Base-by-base conservation (phyloP, 2,113 vertebrate species). In the Tachysurus vachellii region DNA sequence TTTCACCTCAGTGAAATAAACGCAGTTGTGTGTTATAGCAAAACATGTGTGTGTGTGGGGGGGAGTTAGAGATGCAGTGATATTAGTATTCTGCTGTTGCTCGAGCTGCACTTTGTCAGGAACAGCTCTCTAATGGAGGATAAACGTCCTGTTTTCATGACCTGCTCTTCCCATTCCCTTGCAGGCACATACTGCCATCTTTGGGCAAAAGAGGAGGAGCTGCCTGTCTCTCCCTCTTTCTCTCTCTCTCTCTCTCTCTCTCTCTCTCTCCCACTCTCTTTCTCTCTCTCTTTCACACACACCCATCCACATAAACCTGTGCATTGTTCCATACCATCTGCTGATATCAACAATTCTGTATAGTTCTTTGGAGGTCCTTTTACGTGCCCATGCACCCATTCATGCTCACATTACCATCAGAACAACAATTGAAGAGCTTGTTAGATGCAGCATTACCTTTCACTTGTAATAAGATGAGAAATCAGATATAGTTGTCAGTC, bases 161-260 rank as follows among this genome's bases (percentile, higher is more conserved):
- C 90, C 90, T 86, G 86, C 73, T 87, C 84, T 86, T 84, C 87
- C 66, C 59, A 88, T 85, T 87, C 80, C 90, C 88, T 88, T 86
- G 90, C 90, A 91, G 90, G 86, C 80, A 91, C 84, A 91, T 66
- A 91, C 90, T 89, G 90, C 90, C 90, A 91, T 88, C 90, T 90
- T 89, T 91, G 90, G 90, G 90, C 82, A 86, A 82, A 17, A 87
- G 47, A 77, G 86, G 83, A 76, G 56, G 80, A 86, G 83, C 83
- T 56, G 13, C 64, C 83, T 53, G 4, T 31, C 61, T 80, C 57
- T 75, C 44, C 66, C 68, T 88, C 66, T 71, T 21, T 21, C 59
- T 81, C 53, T 59, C 47, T 66, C 80, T 79, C 70, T 31, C 68
- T 76, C n/a, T 53, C 53, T 66, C 50, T 73, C 23, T 23, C 17